These are phyloP conservation scores for Whitmania pigra DNA, from an alignment of 1,140 invertebrate species.

Conservation along the genomic window DNA sequence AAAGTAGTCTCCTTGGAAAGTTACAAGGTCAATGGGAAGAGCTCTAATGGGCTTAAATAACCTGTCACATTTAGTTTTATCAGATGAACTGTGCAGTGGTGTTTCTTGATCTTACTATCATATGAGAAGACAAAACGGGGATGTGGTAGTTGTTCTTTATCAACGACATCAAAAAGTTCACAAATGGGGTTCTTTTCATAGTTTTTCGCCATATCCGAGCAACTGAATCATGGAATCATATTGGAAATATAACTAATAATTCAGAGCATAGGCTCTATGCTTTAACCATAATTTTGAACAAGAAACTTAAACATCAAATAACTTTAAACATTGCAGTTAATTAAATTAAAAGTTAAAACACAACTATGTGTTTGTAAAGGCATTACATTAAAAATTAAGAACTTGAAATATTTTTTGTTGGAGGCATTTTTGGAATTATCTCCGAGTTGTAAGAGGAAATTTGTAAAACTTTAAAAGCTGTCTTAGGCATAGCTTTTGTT, in stretches of 20 bases:
- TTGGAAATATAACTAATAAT: background rate
- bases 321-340: background rate
- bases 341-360: no score
- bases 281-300: background rate
- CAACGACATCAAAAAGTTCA: constrained; percentile 84
- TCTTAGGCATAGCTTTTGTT: background rate
- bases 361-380: no score
- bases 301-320: background rate
- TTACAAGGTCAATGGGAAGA: background rate
- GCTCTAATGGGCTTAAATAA: constrained; percentile 42
- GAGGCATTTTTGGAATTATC: no score
- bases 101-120: constrained; percentile 77
- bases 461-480: background rate
- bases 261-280: background rate
- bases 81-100: constrained; percentile 63
- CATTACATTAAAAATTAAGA: no score
- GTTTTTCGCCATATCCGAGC: no score
- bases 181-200: constrained; percentile 73
- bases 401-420: no score
- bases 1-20: background rate
- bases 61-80: constrained; percentile 51
- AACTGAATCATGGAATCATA: no score
- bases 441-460: background rate
- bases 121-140: constrained; percentile 73
- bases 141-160: constrained; percentile 82